These are phyloP conservation scores for Xylocampa areola DNA, from an alignment of 2,888 invertebrate genomes.

Conservation along the genomic window DNA sequence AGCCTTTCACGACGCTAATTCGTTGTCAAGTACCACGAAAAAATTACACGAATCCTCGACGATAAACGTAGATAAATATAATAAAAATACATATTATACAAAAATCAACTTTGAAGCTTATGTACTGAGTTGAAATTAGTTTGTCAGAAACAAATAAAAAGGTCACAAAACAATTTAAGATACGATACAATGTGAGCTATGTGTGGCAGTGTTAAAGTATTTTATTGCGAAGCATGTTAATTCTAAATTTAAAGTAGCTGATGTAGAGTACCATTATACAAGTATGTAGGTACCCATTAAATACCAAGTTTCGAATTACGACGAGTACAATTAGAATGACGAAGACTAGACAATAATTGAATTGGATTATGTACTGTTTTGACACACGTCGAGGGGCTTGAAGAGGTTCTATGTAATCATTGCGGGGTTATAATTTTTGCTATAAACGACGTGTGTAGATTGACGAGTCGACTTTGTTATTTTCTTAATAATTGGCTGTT, in stretches of 20 bases:
- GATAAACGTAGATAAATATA: neutral
- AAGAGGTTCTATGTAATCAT: conserved; percentile 13
- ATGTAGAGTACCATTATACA: conserved; percentile 22
- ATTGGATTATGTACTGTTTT: conserved; percentile 44
- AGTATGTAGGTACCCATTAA: conserved; percentile 30
- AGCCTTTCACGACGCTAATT: conserved; percentile 46
- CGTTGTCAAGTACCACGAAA: conserved; percentile 34
- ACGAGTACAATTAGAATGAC: conserved; percentile 33
- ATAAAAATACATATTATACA: neutral
- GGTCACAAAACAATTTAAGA: neutral
- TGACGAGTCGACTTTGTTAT: no score
- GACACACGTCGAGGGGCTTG: conserved; percentile 30
- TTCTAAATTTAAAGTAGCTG: conserved; percentile 11
- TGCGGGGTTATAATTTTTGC: conserved; percentile 4
- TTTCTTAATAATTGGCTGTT: no score
- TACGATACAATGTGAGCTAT: neutral
- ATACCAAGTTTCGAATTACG: conserved; percentile 37
- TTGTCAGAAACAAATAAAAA: neutral
- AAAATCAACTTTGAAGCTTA: conserved; percentile 16
- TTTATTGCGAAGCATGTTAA: neutral
- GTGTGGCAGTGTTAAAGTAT: neutral
- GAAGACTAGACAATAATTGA: conserved; percentile 39
- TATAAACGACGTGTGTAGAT: neutral
- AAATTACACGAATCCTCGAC: conserved; percentile 23
- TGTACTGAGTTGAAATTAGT: conserved; percentile 16